Evolutionary conservation across 2,113 vertebrate genomes (phyloP).

Genomic region (Plotosus lineatus): DNA sequence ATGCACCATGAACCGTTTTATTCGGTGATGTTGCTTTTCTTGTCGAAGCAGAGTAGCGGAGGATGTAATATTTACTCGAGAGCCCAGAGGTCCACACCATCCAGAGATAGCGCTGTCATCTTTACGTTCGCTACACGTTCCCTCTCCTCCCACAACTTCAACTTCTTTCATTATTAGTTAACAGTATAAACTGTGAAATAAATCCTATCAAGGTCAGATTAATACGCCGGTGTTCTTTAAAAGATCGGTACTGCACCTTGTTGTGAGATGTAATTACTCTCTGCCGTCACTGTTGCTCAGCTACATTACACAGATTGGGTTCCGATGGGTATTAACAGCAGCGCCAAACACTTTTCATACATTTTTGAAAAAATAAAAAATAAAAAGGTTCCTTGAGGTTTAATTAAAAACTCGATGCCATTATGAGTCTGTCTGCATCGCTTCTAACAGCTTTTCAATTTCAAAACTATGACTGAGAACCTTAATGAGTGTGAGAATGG

Average conservation of each 20-base stretch:
- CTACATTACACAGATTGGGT: neutral
- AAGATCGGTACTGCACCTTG: slow-evolving; percentile 15
- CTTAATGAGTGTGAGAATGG: neutral
- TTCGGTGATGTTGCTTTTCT: neutral
- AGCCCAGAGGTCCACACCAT: neutral
- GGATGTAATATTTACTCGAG: neutral
- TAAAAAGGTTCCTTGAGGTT: neutral
- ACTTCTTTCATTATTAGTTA: slow-evolving; percentile 38
- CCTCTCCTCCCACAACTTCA: neutral
- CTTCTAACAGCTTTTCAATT: too few species aligned
- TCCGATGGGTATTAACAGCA: neutral
- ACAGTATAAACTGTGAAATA: slow-evolving; percentile 42
- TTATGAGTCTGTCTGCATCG: neutral
- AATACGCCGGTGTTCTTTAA: slow-evolving; percentile 37
- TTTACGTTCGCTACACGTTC: neutral
- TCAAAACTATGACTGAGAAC: neutral
- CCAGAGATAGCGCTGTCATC: neutral
- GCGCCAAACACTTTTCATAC: neutral
- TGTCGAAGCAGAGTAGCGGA: neutral
- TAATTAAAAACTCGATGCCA: neutral
- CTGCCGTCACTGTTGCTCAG: neutral
- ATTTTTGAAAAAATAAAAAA: neutral
- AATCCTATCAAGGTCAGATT: slow-evolving; percentile 38
- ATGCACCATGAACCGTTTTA: neutral
- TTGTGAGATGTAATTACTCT: slow-evolving; percentile 51